phyloP scores from a whole-genome alignment of 1,140 invertebrate species.

The Brachionus plicatilis region DNA sequence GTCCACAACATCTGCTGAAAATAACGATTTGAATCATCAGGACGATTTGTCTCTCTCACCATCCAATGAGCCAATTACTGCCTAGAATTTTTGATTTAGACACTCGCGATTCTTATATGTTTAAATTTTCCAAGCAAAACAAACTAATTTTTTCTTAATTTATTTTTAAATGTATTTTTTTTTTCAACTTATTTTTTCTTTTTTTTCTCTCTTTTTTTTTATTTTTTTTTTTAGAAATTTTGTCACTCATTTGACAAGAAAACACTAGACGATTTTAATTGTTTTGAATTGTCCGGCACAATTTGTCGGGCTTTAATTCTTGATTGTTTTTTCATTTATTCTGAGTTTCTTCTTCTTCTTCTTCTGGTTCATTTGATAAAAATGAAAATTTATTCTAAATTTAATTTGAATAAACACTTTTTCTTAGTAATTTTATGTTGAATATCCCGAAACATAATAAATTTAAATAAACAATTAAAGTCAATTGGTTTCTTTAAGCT shows the following conservation, averaged over 20 bases:
- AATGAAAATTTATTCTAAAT: slow-evolving; percentile 14
- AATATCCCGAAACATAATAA: too few species aligned
- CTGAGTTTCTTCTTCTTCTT: neutral
- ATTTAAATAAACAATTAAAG: too few species aligned
- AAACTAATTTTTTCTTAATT: slow-evolving; percentile 10
- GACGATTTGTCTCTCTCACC: neutral
- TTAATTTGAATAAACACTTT: slow-evolving; percentile 27
- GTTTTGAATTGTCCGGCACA: neutral
- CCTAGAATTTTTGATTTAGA: neutral
- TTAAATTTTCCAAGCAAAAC: neutral
- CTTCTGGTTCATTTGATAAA: neutral
- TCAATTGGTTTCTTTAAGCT: too few species aligned
- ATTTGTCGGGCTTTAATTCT: neutral
- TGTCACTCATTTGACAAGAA: neutral
- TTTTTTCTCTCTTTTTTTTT: neutral
- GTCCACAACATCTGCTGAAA: neutral
- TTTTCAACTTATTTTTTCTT: neutral
- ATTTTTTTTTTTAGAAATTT: slow-evolving; percentile 1
- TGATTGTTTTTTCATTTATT: neutral
- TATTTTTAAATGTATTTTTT: slow-evolving; percentile 25
- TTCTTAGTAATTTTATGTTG: neutral
- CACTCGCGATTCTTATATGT: neutral
- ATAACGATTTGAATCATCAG: neutral
- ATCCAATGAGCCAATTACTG: slow-evolving; percentile 11
- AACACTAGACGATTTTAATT: neutral